Percentiles rank a stretch among this genome's conserved stretches.
Conservation (phyloP, 53 echinoderm and acorn worm species). For the Glandiceps talaboti region DNA sequence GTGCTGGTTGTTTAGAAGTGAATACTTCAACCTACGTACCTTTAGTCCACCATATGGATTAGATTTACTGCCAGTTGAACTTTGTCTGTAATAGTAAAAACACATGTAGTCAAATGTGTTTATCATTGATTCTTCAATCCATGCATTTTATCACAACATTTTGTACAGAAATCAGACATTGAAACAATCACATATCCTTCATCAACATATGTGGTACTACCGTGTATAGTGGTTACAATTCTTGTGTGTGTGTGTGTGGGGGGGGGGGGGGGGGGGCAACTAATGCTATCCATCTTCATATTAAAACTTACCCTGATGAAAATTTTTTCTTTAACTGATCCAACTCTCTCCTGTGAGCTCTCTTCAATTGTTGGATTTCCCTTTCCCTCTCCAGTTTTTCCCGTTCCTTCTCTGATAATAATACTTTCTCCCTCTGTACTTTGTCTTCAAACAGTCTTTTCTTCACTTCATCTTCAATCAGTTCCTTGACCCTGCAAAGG, state of each 20-base stretch:
- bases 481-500: slow-evolving; percentile 51
- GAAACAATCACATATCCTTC: no score
- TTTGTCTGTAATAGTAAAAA: slow-evolving; percentile 5
- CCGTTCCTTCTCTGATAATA: slow-evolving; percentile 31
- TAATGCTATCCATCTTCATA: no score
- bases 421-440: slow-evolving; percentile 52
- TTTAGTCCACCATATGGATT: slow-evolving; percentile 6
- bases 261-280: no score
- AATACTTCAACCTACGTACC: no score
- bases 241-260: no score
- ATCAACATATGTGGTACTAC: no score
- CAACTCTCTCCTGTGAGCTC: slow-evolving; percentile 40
- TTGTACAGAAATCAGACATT: no score
- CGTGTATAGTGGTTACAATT: no score
- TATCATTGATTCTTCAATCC: no score
- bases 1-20: no score
- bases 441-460: slow-evolving; percentile 64
- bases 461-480: slow-evolving; percentile 77
- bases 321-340: slow-evolving; percentile 6
- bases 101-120: no score
- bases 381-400: slow-evolving; percentile 41
- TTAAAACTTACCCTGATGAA: neutral
- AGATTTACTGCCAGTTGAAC: slow-evolving; percentile 9
- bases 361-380: slow-evolving; percentile 45
- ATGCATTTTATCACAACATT: no score